These are phyloP conservation scores for Oryzias celebensis DNA, from an alignment of 2,113 vertebrate genomes.

Conservation along the genomic window DNA sequence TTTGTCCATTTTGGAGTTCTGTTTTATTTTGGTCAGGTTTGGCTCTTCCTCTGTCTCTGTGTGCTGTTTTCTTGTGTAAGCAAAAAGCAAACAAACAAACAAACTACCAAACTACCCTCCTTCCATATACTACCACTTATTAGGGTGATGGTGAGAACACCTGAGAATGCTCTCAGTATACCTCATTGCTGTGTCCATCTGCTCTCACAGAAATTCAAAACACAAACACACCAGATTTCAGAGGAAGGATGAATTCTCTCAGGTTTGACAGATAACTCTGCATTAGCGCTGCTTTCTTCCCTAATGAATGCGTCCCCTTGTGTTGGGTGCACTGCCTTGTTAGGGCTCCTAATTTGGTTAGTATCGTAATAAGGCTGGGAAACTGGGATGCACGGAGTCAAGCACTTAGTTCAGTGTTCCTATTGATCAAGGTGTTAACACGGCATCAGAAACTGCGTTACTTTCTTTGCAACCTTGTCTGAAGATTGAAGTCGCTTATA, in stretches of 20 bases:
- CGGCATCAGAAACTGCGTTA: not conserved
- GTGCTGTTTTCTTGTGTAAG: too few species aligned
- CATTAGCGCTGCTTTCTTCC: constrained; percentile 49
- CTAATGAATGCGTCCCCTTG: constrained; percentile 60
- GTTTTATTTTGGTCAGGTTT: too few species aligned
- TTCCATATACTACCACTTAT: not conserved
- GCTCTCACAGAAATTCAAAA: constrained; percentile 16
- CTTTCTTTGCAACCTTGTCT: not conserved
- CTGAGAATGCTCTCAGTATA: constrained; percentile 42
- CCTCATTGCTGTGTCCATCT: constrained; percentile 55
- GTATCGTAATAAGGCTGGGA: constrained; percentile 63
- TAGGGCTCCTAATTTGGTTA: constrained; percentile 66
- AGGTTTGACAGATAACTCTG: constrained; percentile 58
- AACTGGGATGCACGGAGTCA: constrained; percentile 47
- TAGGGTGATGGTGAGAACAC: constrained; percentile 43
- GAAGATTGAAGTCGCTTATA: not conserved
- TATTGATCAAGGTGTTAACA: constrained; percentile 1
- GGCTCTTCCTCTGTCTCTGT: too few species aligned
- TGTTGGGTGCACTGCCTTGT: constrained; percentile 63
- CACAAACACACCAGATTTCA: constrained; percentile 1
- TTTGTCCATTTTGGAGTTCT: too few species aligned
- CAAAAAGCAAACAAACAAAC: too few species aligned
- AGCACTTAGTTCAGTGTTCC: constrained; percentile 1
- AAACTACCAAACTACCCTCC: too few species aligned
- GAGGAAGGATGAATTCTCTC: constrained; percentile 30